Evolutionary conservation across 2,113 vertebrate genomes (phyloP).

Genomic region (Pluvialis apricaria): DNA sequence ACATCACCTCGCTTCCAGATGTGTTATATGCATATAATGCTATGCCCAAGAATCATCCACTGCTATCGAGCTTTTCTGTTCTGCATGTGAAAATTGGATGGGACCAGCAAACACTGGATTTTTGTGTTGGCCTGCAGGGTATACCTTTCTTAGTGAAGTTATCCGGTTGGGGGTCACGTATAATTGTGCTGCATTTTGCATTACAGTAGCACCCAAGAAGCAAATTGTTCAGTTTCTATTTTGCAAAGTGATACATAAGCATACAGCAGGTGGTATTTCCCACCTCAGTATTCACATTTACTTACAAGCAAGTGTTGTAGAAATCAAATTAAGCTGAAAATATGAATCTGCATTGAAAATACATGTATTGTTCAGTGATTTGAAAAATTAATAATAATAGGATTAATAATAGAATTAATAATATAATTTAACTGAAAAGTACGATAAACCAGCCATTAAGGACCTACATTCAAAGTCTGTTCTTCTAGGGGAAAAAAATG

Average conservation of each 20-base stretch:
- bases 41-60: neutral
- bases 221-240: neutral
- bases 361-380: fast-evolving
- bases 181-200: neutral
- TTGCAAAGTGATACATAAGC: neutral
- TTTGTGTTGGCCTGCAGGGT: neutral
- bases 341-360: neutral
- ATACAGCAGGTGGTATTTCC: neutral
- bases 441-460: neutral
- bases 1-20: neutral
- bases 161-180: fast-evolving
- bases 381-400: neutral
- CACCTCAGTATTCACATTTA: neutral
- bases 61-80: neutral
- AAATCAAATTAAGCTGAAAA: neutral
- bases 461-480: neutral
- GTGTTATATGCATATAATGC: neutral
- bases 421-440: neutral
- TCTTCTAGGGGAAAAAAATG: neutral
- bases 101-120: neutral
- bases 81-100: neutral
- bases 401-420: neutral
- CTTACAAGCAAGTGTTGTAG: neutral
- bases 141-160: neutral
- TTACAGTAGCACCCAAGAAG: neutral